Percentiles rank a stretch among this genome's conserved stretches.
Evolutionary conservation across 2,797 vertebrate species (phyloP).

Genomic region (Eutrigla gurnardus): DNA sequence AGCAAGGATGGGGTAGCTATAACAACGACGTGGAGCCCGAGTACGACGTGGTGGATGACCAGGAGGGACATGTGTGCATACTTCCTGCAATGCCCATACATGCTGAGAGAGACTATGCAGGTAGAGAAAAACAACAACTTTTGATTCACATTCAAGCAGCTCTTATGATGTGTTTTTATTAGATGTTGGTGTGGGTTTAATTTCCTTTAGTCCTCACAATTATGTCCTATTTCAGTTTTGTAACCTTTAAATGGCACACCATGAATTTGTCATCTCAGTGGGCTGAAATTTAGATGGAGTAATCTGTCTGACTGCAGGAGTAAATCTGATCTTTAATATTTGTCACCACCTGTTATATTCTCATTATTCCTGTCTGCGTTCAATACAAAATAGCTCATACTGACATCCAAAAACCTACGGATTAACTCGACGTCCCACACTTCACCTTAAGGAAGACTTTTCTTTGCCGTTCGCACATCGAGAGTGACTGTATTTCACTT

Average conservation of each 20-base stretch:
- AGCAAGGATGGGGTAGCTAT: constrained; percentile 17
- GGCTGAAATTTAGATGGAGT: not conserved
- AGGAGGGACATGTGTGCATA: constrained; percentile 54
- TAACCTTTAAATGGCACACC: not conserved
- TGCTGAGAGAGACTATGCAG: constrained; percentile 69
- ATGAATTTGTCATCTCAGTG: not conserved
- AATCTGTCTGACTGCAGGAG: constrained; percentile 17
- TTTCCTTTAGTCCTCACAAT: not conserved
- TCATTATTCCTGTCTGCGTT: not conserved
- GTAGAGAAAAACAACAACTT: constrained; percentile 51
- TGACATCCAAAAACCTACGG: not conserved
- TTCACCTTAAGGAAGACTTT: constrained; percentile 15
- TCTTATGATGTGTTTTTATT: not conserved
- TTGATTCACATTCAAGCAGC: not conserved
- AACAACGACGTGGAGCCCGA: constrained; percentile 21
- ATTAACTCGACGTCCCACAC: constrained; percentile 14
- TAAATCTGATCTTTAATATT: constrained; percentile 26
- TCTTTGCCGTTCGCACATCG: constrained; percentile 19
- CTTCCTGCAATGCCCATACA: constrained; percentile 60
- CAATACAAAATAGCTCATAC: not conserved
- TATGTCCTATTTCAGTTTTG: not conserved
- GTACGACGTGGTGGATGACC: constrained; percentile 67
- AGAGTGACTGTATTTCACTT: constrained; percentile 15
- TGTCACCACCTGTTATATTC: not conserved
- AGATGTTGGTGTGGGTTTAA: not conserved